A percentile compares a stretch with the other conserved stretches of the same genome.
Conservation (phyloP, 2,888 invertebrate genomes). For the Pardosa pseudoannulata region DNA sequence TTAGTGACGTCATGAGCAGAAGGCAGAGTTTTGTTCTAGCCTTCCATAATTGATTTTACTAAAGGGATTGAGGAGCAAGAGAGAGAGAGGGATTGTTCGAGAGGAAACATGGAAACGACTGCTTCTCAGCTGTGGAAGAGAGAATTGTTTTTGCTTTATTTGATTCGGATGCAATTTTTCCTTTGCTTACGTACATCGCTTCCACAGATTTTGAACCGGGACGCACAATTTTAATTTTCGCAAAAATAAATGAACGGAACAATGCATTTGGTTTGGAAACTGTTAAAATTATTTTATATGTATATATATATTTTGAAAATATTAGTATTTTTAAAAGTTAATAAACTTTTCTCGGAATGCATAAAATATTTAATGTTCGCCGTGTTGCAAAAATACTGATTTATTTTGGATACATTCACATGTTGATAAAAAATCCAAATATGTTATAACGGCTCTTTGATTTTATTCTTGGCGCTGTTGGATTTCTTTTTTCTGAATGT, state of each 20-base stretch:
- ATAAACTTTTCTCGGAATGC: too few relatives aligned
- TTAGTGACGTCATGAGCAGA: slow-evolving; percentile 55
- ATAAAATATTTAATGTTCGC: too few relatives aligned
- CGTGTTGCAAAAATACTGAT: too few relatives aligned
- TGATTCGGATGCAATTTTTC: slow-evolving; percentile 1
- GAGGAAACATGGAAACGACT: slow-evolving; percentile 15
- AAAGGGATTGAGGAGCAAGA: slow-evolving; percentile 23
- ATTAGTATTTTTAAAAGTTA: too few relatives aligned
- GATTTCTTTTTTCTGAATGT: too few relatives aligned
- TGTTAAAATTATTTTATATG: too few relatives aligned
- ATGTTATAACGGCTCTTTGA: too few relatives aligned
- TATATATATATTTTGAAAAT: too few relatives aligned
- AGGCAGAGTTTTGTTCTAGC: slow-evolving; percentile 34
- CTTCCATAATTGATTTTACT: slow-evolving; percentile 39
- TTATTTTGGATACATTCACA: too few relatives aligned
- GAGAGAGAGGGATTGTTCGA: slow-evolving; percentile 11
- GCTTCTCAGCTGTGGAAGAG: background rate
- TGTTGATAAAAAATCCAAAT: too few relatives aligned
- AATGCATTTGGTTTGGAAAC: too few relatives aligned
- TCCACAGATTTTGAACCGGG: background rate
- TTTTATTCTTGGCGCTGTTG: too few relatives aligned
- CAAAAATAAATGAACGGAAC: background rate
- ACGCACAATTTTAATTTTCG: background rate
- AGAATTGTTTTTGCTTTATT: slow-evolving; percentile 2
- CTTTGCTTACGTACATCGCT: background rate